These are phyloP conservation scores for Piprites chloris DNA, from an alignment of 2,113 vertebrate genomes.

Conservation along the genomic window DNA sequence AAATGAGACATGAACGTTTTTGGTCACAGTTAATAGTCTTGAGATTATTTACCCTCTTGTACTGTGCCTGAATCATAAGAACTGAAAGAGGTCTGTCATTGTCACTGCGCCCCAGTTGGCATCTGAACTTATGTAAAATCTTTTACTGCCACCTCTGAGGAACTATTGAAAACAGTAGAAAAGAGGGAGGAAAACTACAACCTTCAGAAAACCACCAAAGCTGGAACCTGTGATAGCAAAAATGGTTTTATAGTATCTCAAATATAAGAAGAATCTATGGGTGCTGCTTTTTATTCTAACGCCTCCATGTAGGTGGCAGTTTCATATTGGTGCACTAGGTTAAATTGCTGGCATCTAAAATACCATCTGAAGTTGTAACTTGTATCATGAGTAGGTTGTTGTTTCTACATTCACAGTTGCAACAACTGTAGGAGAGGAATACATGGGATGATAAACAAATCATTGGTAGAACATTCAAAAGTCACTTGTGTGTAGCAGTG, in stretches of 20 bases:
- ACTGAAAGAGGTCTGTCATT: background rate
- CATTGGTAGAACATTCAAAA: background rate
- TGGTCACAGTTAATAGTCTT: background rate
- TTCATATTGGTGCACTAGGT: background rate
- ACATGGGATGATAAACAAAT: background rate
- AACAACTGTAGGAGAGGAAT: background rate
- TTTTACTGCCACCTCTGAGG: background rate
- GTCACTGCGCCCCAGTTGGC: background rate
- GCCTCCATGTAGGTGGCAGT: background rate
- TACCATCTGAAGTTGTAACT: background rate
- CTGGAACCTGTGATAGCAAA: background rate
- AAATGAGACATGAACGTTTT: background rate
- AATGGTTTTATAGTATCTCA: background rate
- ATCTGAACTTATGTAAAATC: background rate
- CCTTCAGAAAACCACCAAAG: background rate
- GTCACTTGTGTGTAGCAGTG: background rate
- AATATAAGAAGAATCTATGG: background rate
- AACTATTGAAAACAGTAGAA: background rate
- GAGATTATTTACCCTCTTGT: background rate
- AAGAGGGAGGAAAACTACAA: background rate
- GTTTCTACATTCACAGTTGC: background rate
- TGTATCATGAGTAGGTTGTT: background rate
- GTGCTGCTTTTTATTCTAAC: background rate
- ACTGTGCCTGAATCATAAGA: background rate
- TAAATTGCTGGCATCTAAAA: background rate